Evolutionary conservation across 1,140 invertebrate genomes (phyloP).

Genomic region (Galendromus occidentalis): DNA sequence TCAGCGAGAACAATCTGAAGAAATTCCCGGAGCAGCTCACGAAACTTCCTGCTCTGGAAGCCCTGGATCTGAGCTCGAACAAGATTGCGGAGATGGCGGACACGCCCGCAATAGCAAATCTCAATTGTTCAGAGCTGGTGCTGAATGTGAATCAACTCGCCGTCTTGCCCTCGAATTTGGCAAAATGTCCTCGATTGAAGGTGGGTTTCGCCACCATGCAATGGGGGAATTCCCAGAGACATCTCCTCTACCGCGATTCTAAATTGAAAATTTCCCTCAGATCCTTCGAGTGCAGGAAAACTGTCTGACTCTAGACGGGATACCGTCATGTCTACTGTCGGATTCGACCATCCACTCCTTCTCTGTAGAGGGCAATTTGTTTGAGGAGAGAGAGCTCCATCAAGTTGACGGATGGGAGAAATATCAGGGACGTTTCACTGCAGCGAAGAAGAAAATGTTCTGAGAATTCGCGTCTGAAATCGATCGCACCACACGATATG

Average conservation of each 20-base stretch:
- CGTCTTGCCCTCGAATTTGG: not conserved
- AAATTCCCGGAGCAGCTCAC: not conserved
- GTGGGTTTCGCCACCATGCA: not conserved
- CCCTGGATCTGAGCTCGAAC: not conserved
- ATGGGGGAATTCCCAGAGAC: no score
- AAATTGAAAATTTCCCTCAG: not conserved
- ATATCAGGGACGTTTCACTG: conserved; percentile 4
- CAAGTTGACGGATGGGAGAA: not conserved
- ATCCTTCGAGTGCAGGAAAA: conserved; percentile 6
- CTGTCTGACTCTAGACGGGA: not conserved
- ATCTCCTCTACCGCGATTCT: no score
- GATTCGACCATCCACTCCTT: not conserved
- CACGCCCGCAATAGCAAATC: not conserved
- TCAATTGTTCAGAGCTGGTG: not conserved
- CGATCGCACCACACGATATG: no score
- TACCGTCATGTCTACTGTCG: not conserved
- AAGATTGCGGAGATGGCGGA: not conserved
- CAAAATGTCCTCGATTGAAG: not conserved
- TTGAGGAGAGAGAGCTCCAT: conserved; percentile 2
- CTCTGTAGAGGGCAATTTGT: not conserved
- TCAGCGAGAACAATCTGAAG: conserved; percentile 8
- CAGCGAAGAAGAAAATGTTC: conserved; percentile 1
- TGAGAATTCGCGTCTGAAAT: not conserved
- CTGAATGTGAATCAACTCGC: not conserved
- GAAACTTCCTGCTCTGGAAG: not conserved